phyloP scores from a whole-genome alignment of 2,888 invertebrate genomes.

The Xanthorhoe spadicearia region DNA sequence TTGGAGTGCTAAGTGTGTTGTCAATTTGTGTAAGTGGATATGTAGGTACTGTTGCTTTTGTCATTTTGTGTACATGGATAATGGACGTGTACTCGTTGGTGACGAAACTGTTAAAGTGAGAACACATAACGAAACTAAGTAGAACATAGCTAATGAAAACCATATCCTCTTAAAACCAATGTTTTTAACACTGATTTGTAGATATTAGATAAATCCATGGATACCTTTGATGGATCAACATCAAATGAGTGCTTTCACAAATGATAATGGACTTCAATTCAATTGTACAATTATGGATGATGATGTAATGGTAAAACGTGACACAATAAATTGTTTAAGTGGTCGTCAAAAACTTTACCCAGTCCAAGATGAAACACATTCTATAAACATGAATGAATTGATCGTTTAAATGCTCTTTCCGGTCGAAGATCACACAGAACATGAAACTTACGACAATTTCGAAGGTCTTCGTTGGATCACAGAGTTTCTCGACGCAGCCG shows the following conservation, averaged over 20 bases:
- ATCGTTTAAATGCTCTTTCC: too few relatives aligned
- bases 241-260: background rate
- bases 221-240: background rate
- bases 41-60: too few relatives aligned
- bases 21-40: too few relatives aligned
- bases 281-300: background rate
- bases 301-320: background rate
- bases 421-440: background rate
- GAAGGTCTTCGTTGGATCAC: slow-evolving; percentile 88
- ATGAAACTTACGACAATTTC: slow-evolving; percentile 73
- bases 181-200: background rate
- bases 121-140: too few relatives aligned
- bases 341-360: too few relatives aligned
- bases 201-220: background rate
- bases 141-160: background rate
- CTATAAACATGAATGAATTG: too few relatives aligned
- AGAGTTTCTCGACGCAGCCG: slow-evolving; percentile 91
- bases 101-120: too few relatives aligned
- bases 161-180: background rate
- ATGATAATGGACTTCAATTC: background rate
- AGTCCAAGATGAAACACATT: too few relatives aligned
- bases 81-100: too few relatives aligned
- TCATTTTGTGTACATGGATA: too few relatives aligned
- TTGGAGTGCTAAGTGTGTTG: too few relatives aligned
- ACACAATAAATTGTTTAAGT: too few relatives aligned